A percentile compares a stretch with the other conserved stretches of the same genome.
These are phyloP conservation scores for Phaethornis superciliosus DNA, from an alignment of 2,113 vertebrate genomes.

Conservation along the genomic window DNA sequence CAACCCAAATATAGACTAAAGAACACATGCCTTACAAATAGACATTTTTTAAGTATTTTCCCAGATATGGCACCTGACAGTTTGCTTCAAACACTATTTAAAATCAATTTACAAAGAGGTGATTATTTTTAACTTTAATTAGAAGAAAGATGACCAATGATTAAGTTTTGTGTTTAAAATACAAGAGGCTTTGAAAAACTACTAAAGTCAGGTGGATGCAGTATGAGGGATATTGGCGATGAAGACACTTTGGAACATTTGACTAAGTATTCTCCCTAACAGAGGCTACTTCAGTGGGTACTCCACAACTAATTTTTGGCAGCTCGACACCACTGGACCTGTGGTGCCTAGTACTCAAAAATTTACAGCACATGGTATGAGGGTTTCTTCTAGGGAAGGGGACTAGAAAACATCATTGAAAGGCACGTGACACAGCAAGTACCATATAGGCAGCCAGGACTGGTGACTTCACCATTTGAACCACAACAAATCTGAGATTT, in stretches of 20 bases:
- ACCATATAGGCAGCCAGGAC: not conserved
- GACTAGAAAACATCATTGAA: not conserved
- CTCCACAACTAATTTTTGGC: not conserved
- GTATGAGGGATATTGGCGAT: not conserved
- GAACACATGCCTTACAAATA: not conserved
- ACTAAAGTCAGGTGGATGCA: not conserved
- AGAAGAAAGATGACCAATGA: not conserved
- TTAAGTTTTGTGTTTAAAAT: not conserved
- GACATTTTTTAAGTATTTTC: not conserved
- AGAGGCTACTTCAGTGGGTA: not conserved
- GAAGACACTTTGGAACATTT: not conserved
- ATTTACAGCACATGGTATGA: not conserved
- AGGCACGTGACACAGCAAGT: not conserved
- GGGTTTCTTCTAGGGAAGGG: not conserved
- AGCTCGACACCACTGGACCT: not conserved
- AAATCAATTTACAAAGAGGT: not conserved
- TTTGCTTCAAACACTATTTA: not conserved
- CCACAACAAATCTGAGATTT: not conserved
- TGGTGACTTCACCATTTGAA: not conserved
- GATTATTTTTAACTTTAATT: not conserved
- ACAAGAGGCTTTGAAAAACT: not conserved
- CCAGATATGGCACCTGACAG: not conserved
- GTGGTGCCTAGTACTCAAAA: not conserved
- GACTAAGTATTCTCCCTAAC: not conserved
- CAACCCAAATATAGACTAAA: constrained; percentile 5